Base-by-base conservation (phyloP, 2,888 invertebrate species). In the Amitus sp. region DNA sequence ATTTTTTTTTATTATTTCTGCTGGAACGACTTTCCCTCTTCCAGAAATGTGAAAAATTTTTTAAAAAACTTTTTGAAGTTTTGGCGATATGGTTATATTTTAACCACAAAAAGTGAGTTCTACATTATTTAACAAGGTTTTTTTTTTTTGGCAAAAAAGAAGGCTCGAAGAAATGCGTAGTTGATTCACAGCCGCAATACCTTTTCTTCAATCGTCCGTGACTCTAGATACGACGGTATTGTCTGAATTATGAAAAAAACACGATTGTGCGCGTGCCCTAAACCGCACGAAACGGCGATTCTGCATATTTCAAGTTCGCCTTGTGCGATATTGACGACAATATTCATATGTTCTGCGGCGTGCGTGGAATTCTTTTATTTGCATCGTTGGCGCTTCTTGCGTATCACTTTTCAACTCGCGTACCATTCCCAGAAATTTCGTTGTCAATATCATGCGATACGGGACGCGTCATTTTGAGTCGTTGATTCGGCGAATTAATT, bases 361-460 rank as follows among this genome's bases (percentile, higher is more conserved):
- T 47, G 46, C 47, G 51, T 47, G 52, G 58, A 63, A 63, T 48
- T 59, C 52, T 49, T 54, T 63, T 59, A 59, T 59, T 63, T 63
- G 63, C 63, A 55, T 54, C 55, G 58, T 55, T 59, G 51, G 58
- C 63, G 52, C 58, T 63, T 63, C 58, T 63, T 59, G 58, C 54
- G 12, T 33, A 13, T 20, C 17, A 45, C 12, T 42, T 51, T 27
- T 39, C 42, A 28, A 47, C 45, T 55, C 37, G 40, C 40, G 30
- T 7, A 7, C 51, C 55, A 46, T 63, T 55, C 55, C 23, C 43
- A 49, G 51, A 47, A 58, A 47, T 19, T 17, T 46, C 30, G 45
- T 47, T 55, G 39, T 51, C 49, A 55, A 55, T 55, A 63, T 59
- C 48, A 59, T 51, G 48, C 39, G 39, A 15, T 39, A 15, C 39